Conservation (phyloP, 2,888 invertebrate genomes). For the Omphaloscelis lunosa region DNA sequence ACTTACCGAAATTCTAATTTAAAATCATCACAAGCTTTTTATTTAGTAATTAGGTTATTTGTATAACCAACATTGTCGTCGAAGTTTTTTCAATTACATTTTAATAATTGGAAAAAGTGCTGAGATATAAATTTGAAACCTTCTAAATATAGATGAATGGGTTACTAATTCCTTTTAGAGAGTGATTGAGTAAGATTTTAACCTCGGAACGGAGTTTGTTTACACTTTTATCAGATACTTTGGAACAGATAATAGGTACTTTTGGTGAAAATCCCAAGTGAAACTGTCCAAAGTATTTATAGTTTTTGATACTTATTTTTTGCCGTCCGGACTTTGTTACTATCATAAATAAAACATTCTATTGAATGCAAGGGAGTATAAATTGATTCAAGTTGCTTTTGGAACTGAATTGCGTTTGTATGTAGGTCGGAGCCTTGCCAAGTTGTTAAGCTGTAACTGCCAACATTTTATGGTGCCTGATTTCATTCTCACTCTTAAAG, state of each 20-base stretch:
- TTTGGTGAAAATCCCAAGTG: neutral
- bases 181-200: neutral
- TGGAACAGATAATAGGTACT: no score
- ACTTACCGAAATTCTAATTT: no score
- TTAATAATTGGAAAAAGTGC: neutral
- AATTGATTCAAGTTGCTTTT: neutral
- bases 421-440: constrained; percentile 14
- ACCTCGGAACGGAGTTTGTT: neutral
- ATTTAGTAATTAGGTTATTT: neutral
- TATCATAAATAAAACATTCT: neutral
- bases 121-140: neutral
- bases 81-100: neutral
- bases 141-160: neutral
- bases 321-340: neutral
- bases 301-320: neutral
- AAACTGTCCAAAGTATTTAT: neutral
- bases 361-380: neutral
- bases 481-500: neutral
- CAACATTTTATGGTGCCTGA: neutral
- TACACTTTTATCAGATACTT: neutral
- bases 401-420: constrained; percentile 1
- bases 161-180: neutral
- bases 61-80: neutral
- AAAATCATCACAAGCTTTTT: no score
- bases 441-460: neutral